phyloP scores from a whole-genome alignment of 1,140 invertebrate genomes.

The Limonius californicus region DNA sequence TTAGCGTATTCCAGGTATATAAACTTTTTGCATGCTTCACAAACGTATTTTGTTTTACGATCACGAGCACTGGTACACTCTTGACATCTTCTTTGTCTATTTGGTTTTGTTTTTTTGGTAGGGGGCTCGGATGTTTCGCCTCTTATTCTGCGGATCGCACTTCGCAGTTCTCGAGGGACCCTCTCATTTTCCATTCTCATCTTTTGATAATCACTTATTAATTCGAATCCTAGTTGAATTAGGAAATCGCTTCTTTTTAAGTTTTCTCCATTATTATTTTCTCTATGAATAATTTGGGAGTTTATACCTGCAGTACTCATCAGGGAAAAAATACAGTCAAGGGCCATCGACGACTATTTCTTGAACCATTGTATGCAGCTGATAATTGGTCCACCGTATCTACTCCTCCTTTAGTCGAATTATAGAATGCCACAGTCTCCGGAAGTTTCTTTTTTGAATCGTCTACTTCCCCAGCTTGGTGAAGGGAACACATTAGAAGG shows the following conservation, averaged over 20 bases:
- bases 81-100: too few species aligned
- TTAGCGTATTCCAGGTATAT: too few species aligned
- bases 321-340: conserved; percentile 40
- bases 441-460: conserved; percentile 32
- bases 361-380: conserved; percentile 38
- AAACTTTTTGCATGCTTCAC: too few species aligned
- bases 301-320: conserved; percentile 50
- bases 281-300: conserved; percentile 2
- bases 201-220: background rate
- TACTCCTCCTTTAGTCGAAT: conserved; percentile 47
- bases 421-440: conserved; percentile 42
- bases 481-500: conserved; percentile 35
- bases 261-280: background rate
- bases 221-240: background rate
- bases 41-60: too few species aligned
- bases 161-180: background rate
- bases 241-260: background rate
- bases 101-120: too few species aligned
- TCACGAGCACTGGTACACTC: too few species aligned
- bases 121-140: too few species aligned
- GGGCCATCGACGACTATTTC: conserved; percentile 43
- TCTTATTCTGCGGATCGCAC: background rate
- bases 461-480: conserved; percentile 33
- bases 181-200: background rate
- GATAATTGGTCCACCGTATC: conserved; percentile 46